Base-by-base conservation (phyloP, 2,797 vertebrate genomes). In the Neoniphon sammara region DNA sequence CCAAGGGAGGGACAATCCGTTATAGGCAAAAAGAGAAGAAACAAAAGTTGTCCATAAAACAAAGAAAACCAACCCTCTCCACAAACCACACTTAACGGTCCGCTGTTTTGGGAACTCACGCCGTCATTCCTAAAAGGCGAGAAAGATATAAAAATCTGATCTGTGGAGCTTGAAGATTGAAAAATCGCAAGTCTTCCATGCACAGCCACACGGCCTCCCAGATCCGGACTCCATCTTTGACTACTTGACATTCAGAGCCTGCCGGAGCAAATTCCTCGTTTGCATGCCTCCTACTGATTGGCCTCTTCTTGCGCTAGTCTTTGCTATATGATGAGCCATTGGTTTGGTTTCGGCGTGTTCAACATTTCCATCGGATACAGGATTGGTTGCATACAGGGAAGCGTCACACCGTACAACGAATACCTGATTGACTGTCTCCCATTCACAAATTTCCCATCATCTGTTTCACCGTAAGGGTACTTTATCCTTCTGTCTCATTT, bases 181-280 rank as follows among this genome's bases (percentile, higher is more conserved):
- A 86, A 90, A 88, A 88, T 76, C 81, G 80, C 88, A 87, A 88
- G 90, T 86, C 92, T 91, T 88, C 89, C 93, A 82, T 88, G 91
- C 94, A 94, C 91, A 91, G 94, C 95, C 95, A 95, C 95, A 94
- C 95, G 95, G 95, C 95, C 93, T 94, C 91, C 91, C 93, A 92
- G 92, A 95, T 93, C 89, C 95, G 92, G 95, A 95, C 97, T 98
- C 97, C 97, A 98, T 98, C 96, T 99, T 98, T 98, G 96, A 97
- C 96, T 96, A 93, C 94, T 97, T 98, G 97, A 97, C 97, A 97
- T 97, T 96, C 96, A 95, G 91, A 94, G 94, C 93, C 93, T 91
- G 95, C 91, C 92, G 91, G 94, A 94, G 94, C 94, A 90, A 88
- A 94, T 93, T 89, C 95, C 91, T 95, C 76, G 93, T 96, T 90